Evolutionary conservation across 2,888 invertebrate species (phyloP).

Genomic region (Drosophila subquinaria): DNA sequence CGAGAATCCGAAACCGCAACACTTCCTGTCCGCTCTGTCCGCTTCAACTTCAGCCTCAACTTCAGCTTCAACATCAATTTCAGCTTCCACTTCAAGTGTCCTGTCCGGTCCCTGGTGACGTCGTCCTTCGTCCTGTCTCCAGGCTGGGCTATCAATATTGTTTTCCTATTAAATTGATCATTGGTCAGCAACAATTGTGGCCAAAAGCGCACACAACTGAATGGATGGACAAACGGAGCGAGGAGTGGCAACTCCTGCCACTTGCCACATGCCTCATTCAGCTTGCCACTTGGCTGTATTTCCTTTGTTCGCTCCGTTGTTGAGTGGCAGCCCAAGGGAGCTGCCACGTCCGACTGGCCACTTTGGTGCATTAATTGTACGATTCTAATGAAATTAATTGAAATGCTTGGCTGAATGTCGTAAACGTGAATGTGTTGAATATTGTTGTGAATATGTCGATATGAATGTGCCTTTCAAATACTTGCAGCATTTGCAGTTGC

Average conservation of each 20-base stretch:
- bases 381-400: constrained; percentile 70
- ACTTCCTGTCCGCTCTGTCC: constrained; percentile 64
- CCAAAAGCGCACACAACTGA: constrained; percentile 37
- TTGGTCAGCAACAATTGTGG: constrained; percentile 82
- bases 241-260: constrained; percentile 6
- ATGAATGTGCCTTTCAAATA: constrained; percentile 4
- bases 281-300: constrained; percentile 2
- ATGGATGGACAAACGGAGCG: not conserved
- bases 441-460: constrained; percentile 1
- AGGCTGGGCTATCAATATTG: constrained; percentile 83
- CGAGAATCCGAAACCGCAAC: constrained; percentile 52
- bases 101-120: constrained; percentile 49
- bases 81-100: constrained; percentile 49
- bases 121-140: constrained; percentile 20
- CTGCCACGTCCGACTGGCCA: constrained; percentile 45
- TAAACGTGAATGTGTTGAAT: constrained; percentile 12
- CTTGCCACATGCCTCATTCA: not conserved
- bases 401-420: constrained; percentile 58
- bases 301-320: constrained; percentile 42
- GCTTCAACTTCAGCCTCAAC: constrained; percentile 35
- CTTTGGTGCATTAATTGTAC: constrained; percentile 61
- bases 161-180: constrained; percentile 86
- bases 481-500: constrained; percentile 20
- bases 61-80: constrained; percentile 33
- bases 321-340: constrained; percentile 60